Percentiles rank a stretch among this genome's conserved stretches.
Conservation (phyloP, 2,797 vertebrate species). For the Sphaeramia orbicularis region DNA sequence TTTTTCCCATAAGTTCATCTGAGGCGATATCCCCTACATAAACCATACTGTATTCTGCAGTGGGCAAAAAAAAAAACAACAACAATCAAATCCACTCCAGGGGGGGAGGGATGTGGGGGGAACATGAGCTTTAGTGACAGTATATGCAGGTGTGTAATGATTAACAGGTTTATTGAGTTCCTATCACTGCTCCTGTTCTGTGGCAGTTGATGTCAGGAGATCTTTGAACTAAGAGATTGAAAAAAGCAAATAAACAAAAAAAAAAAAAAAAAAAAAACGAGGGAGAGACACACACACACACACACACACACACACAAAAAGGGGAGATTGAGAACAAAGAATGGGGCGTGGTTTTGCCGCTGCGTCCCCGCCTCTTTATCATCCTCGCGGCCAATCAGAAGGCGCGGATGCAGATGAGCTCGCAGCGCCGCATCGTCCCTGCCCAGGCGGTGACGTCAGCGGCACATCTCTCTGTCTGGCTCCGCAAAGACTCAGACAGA, state of each 20-base stretch:
- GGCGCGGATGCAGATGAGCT: slow-evolving; percentile 73
- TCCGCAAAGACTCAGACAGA: slow-evolving; percentile 89
- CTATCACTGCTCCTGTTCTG: background rate
- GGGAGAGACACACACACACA: slow-evolving; percentile 59
- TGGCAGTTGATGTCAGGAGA: background rate
- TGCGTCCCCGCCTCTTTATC: slow-evolving; percentile 63
- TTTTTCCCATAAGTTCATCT: too few relatives aligned
- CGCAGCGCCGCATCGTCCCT: slow-evolving; percentile 84
- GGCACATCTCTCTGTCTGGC: slow-evolving; percentile 87
- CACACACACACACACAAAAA: too few relatives aligned
- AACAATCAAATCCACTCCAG: too few relatives aligned
- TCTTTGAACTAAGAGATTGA: background rate
- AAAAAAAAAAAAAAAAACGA: slow-evolving; percentile 4
- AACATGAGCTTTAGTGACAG: too few relatives aligned
- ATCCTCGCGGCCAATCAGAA: slow-evolving; percentile 81
- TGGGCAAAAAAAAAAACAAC: too few relatives aligned
- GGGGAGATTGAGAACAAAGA: slow-evolving; percentile 86
- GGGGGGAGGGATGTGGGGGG: too few relatives aligned
- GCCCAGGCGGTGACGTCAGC: slow-evolving; percentile 85
- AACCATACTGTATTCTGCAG: too few relatives aligned
- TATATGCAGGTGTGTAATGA: background rate
- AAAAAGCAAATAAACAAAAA: background rate
- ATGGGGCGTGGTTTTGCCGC: slow-evolving; percentile 21
- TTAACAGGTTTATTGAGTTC: background rate
- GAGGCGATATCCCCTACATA: too few relatives aligned